Evolutionary conservation across 2,113 vertebrate genomes (phyloP).

Genomic region (Thamnophis sirtalis): DNA sequence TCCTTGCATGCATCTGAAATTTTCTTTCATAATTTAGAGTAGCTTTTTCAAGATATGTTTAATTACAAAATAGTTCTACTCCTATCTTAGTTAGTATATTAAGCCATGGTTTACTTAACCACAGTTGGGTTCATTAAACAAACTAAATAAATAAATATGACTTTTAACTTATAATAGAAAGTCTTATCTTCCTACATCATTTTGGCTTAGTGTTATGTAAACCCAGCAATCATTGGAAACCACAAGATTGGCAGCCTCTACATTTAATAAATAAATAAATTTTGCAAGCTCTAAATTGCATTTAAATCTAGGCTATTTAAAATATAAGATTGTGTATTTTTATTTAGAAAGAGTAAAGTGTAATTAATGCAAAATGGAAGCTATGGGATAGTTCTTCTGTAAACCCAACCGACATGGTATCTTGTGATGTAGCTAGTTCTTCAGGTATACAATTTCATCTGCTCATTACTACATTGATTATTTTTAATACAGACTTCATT

Average conservation of each 20-base stretch:
- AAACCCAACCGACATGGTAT: neutral
- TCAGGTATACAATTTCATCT: neutral
- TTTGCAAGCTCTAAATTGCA: neutral
- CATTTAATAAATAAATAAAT: neutral
- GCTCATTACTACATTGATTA: neutral
- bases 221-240: neutral
- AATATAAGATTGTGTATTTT: neutral
- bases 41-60: neutral
- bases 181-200: neutral
- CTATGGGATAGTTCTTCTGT: neutral
- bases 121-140: neutral
- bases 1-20: neutral
- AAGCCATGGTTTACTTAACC: neutral
- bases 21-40: neutral
- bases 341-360: neutral
- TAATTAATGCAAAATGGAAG: neutral
- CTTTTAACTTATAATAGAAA: neutral
- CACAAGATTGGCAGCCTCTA: neutral
- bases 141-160: neutral
- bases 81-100: neutral
- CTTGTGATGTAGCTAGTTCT: neutral
- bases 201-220: neutral
- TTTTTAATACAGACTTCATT: neutral
- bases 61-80: neutral
- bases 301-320: neutral